Conservation (phyloP, 2,888 invertebrate genomes). For the Reticulitermes lucifugus region DNA sequence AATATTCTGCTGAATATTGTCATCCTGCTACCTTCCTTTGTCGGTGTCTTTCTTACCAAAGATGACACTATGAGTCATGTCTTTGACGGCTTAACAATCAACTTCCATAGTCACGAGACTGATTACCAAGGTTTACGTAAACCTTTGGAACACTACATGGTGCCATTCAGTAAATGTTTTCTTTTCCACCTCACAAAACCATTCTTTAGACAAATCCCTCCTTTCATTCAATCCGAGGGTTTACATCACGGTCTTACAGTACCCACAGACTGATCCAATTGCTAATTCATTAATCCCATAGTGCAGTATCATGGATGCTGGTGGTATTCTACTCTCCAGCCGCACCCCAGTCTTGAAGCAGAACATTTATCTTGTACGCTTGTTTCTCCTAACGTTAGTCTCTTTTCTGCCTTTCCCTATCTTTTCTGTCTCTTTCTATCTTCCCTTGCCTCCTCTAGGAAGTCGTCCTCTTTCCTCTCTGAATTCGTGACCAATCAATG, state of each 20-base stretch:
- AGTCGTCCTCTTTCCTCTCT: not conserved
- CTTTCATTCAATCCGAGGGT: not conserved
- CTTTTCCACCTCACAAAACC: too few species aligned
- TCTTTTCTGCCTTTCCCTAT: not conserved
- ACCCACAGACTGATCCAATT: not conserved
- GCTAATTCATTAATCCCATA: slow-evolving; percentile 24
- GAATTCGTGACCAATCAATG: not conserved
- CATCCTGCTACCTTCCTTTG: too few species aligned
- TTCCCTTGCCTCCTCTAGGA: not conserved
- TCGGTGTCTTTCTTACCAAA: too few species aligned
- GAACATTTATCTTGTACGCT: slow-evolving; percentile 1
- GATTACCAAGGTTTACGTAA: too few species aligned
- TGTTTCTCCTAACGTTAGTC: not conserved
- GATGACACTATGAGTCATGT: too few species aligned
- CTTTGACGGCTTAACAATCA: too few species aligned
- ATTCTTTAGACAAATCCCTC: not conserved
- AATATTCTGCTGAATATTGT: too few species aligned
- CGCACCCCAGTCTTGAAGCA: not conserved
- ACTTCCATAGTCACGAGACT: too few species aligned
- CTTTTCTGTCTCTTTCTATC: not conserved
- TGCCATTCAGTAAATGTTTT: too few species aligned
- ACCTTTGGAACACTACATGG: too few species aligned
- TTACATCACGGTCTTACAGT: not conserved
- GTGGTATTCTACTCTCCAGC: not conserved
- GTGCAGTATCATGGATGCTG: not conserved